These are phyloP conservation scores for Bucco capensis DNA, from an alignment of 2,113 vertebrate genomes.

Conservation along the genomic window DNA sequence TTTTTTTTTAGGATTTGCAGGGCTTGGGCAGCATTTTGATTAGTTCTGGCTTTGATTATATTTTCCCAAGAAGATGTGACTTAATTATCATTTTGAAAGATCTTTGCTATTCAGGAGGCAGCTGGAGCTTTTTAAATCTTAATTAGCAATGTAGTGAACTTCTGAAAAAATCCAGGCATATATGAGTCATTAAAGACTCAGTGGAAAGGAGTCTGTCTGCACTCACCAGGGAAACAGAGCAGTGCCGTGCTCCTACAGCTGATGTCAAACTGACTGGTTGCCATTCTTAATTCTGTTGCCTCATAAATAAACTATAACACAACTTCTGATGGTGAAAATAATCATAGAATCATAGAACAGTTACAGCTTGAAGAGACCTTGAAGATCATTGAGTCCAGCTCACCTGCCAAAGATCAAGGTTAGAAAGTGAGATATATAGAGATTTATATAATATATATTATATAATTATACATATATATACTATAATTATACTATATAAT, in stretches of 20 bases:
- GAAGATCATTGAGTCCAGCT: neutral
- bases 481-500: no score
- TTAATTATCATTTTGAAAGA: neutral
- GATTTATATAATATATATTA: no score
- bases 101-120: neutral
- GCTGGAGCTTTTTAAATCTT: neutral
- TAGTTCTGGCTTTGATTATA: neutral
- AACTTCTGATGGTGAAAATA: neutral
- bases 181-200: neutral
- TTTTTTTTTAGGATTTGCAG: neutral
- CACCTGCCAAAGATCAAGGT: neutral
- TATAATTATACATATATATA: no score
- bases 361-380: no score
- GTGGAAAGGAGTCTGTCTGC: neutral
- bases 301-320: neutral
- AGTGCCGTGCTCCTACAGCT: neutral
- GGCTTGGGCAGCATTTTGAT: neutral
- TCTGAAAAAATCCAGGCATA: neutral
- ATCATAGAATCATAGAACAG: no score
- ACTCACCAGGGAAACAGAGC: neutral
- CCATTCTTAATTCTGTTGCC: neutral
- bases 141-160: slow-evolving; percentile 9
- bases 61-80: neutral
- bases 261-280: neutral
- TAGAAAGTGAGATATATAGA: no score